phyloP scores from a whole-genome alignment of 2,113 vertebrate species.

The Callocephalon fimbriatum region DNA sequence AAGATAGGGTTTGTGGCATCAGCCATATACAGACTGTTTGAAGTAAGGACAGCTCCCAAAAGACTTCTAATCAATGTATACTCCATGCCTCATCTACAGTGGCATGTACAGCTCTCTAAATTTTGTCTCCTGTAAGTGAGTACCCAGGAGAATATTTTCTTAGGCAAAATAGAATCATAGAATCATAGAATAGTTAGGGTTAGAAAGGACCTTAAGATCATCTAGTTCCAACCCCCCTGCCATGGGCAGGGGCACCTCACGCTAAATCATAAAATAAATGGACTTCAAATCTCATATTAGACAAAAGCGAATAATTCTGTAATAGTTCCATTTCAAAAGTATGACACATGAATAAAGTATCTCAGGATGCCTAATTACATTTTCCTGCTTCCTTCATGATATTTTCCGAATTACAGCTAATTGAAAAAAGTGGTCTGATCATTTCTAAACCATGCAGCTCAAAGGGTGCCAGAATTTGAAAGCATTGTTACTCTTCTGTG shows the following conservation, averaged over 20 bases:
- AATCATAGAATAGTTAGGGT: no score
- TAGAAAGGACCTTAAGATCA: no score
- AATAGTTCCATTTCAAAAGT: not conserved
- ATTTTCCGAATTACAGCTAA: conserved; percentile 15
- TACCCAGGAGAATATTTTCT: not conserved
- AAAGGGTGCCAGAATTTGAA: not conserved
- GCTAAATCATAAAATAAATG: not conserved
- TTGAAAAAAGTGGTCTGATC: conserved; percentile 24
- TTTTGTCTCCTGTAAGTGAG: not conserved
- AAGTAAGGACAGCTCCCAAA: not conserved
- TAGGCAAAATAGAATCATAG: not conserved
- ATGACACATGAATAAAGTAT: not conserved
- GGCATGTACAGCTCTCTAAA: not conserved
- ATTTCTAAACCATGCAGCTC: not conserved
- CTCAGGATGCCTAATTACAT: not conserved
- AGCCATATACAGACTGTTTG: not conserved
- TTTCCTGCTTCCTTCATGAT: not conserved
- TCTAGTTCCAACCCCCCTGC: no score
- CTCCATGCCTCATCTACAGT: not conserved
- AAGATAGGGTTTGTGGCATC: not conserved
- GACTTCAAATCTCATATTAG: not conserved
- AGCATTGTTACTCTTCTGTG: not conserved
- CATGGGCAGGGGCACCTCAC: no score
- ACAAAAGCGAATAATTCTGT: not conserved
- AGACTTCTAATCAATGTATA: not conserved